Percentiles rank a stretch among this genome's conserved stretches.
Conservation (phyloP, 2,113 vertebrate genomes). For the Scomber japonicus region DNA sequence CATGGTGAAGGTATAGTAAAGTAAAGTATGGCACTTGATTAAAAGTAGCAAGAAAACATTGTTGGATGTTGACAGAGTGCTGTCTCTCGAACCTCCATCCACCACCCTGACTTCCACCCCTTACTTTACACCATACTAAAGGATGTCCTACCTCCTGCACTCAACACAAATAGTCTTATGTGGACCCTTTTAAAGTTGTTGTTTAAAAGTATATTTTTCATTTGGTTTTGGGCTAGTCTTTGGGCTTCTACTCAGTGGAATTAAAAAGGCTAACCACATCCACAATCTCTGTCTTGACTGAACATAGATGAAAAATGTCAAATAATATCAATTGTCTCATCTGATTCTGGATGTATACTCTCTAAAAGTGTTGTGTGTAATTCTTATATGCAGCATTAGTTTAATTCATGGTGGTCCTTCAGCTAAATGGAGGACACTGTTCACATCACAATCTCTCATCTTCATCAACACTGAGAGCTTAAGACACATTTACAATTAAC, state of each 20-base stretch:
- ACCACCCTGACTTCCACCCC: too few species aligned
- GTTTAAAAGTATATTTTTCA: background rate
- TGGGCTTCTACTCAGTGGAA: too few species aligned
- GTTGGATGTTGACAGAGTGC: too few species aligned
- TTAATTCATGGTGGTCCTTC: background rate
- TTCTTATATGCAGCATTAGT: background rate
- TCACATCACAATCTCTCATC: conserved; percentile 13
- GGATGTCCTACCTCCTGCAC: too few species aligned
- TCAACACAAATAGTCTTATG: too few species aligned
- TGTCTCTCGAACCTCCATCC: too few species aligned
- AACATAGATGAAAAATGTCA: too few species aligned
- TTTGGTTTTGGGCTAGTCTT: background rate
- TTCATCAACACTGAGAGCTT: conserved; percentile 26
- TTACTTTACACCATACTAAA: too few species aligned
- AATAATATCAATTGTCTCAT: background rate
- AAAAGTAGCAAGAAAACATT: too few species aligned
- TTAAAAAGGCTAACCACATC: background rate
- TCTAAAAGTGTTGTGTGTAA: background rate
- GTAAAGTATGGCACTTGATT: too few species aligned
- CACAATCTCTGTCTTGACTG: background rate
- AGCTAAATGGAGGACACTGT: background rate
- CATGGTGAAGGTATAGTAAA: too few species aligned
- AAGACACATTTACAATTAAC: conserved; percentile 58
- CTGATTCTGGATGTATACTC: background rate
- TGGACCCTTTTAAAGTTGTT: background rate